phyloP scores from a whole-genome alignment of 1,140 invertebrate genomes.

The Arctopsyche grandis region DNA sequence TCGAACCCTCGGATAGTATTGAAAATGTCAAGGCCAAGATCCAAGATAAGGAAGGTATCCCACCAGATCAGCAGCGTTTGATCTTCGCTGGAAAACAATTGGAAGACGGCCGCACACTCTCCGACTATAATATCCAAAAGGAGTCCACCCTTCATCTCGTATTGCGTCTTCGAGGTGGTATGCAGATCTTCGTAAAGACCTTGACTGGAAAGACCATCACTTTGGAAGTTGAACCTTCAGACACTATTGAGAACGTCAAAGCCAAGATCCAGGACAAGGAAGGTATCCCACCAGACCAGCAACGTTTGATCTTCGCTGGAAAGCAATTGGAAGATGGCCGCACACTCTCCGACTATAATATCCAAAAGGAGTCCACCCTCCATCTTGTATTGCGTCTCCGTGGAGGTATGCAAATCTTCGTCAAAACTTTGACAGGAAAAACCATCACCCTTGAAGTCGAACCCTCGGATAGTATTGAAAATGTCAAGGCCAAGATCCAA shows the following conservation, averaged over 20 bases:
- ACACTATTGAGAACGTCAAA: slow-evolving; percentile 81
- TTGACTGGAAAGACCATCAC: slow-evolving; percentile 76
- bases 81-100: slow-evolving; percentile 80
- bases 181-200: slow-evolving; percentile 77
- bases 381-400: slow-evolving; percentile 71
- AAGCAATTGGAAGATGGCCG: slow-evolving; percentile 77
- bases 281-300: slow-evolving; percentile 73
- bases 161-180: slow-evolving; percentile 67
- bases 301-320: slow-evolving; percentile 72
- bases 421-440: slow-evolving; percentile 88
- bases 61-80: slow-evolving; percentile 75
- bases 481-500: slow-evolving; percentile 75
- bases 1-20: slow-evolving; percentile 80
- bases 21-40: slow-evolving; percentile 85
- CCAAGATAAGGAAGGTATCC: slow-evolving; percentile 78
- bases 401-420: slow-evolving; percentile 87
- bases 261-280: slow-evolving; percentile 79
- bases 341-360: slow-evolving; percentile 75
- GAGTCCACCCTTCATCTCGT: slow-evolving; percentile 79
- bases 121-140: slow-evolving; percentile 76
- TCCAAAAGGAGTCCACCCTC: slow-evolving; percentile 73
- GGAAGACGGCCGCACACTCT: slow-evolving; percentile 73
- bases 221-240: slow-evolving; percentile 76
- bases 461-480: slow-evolving; percentile 78
- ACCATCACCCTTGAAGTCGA: slow-evolving; percentile 90